Evolutionary conservation across 2,888 invertebrate species (phyloP), one percentile per base, ranked within the genome.

Genomic region (Hetaerina titia): DNA sequence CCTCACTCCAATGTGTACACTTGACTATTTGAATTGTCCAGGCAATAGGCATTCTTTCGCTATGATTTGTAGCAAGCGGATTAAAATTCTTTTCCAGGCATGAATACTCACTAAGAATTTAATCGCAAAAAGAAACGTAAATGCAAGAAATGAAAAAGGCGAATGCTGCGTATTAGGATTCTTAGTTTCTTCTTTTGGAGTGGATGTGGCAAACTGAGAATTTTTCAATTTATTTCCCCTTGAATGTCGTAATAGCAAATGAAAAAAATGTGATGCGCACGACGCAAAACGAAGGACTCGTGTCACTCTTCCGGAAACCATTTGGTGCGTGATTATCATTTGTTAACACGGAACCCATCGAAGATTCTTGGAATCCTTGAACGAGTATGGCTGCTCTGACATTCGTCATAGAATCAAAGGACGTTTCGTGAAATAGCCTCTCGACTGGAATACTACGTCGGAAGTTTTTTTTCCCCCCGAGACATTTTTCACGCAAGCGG

Each of bases 261-360:
- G 31, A 81, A 31, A 81, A 74, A 81, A 81, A 81, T 13, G 81
- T 81, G 31, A 81, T 31, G 81, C 31, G 25, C 81, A 15, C 81
- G 31, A 25, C 13, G 31, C 81, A 13, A 11, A 81, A 22, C 31
- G 31, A 69, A 69, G 69, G 81, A 19, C 81, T 81, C 31, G 31
- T 81, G 81, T 81, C 81, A 31, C 31, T 31, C 81, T 81, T 31
- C 31, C 31, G 81, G 81, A 81, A 81, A 31, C 31, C 81, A 31
- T 81, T 81, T 81, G 25, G 81, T 81, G 81, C 81, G 81, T 81
- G 81, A 31, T 81, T 81, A 81, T n/a, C 81, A 81, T 81, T 31
- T 81, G 31, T 81, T 81, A 81, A 81, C 81, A 11, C 31, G 31
- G 81, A 81, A 81, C 31, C 31, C 81, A 81, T 81, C 81, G 22